phyloP scores from a whole-genome alignment of 2,113 vertebrate genomes.

The Callorhinus ursinus region DNA sequence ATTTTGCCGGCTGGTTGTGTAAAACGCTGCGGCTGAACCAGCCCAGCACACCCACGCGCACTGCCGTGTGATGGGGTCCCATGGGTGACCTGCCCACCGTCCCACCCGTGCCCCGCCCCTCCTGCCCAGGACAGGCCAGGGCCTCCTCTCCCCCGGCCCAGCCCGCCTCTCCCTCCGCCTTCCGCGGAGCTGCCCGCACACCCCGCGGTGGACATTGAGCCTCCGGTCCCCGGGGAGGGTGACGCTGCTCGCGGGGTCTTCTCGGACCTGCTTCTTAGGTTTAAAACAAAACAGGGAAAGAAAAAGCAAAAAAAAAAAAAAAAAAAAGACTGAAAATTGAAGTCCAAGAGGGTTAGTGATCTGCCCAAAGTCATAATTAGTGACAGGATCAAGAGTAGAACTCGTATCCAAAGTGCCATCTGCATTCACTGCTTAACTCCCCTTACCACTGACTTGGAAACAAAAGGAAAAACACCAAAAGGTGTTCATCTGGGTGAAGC shows the following conservation, averaged over 20 bases:
- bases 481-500: not conserved
- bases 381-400: not conserved
- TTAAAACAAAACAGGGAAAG: not conserved
- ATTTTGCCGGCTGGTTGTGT: slow-evolving; percentile 97
- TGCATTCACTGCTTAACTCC: not conserved
- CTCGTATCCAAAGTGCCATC: not conserved
- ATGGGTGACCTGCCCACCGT: not conserved
- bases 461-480: not conserved
- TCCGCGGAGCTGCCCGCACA: not conserved
- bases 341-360: not conserved
- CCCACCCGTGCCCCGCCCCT: slow-evolving; percentile 11
- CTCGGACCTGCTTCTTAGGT: slow-evolving; percentile 65
- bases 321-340: too few species aligned
- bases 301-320: too few species aligned
- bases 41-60: slow-evolving; percentile 95
- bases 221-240: slow-evolving; percentile 62
- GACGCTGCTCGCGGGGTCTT: slow-evolving; percentile 35
- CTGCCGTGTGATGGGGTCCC: slow-evolving; percentile 86
- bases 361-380: not conserved
- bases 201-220: not conserved
- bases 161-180: not conserved
- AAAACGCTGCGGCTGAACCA: slow-evolving; percentile 95
- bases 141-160: not conserved
- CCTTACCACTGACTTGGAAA: not conserved
- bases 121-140: not conserved